A percentile compares a stretch with the other conserved stretches of the same genome.
Evolutionary conservation across 2,113 vertebrate genomes (phyloP).

Genomic region (Mola mola): DNA sequence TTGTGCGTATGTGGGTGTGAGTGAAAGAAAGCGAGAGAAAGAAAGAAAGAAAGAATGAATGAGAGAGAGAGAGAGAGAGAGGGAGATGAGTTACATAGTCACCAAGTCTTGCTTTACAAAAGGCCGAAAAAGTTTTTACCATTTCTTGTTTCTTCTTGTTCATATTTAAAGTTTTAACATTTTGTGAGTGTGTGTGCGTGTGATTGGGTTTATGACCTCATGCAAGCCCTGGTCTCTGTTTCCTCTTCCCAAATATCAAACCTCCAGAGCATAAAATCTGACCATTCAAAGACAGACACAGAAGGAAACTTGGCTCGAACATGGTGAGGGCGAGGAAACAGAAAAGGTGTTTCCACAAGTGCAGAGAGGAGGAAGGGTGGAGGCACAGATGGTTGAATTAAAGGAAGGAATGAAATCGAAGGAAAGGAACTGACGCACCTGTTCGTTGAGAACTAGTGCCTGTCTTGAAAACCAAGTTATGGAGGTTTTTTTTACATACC

Average conservation of each 20-base stretch:
- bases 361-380: conserved; percentile 7
- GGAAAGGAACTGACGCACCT: conserved; percentile 56
- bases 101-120: neutral
- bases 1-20: conserved; percentile 12
- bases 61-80: neutral
- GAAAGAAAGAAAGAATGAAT: neutral
- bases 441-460: conserved; percentile 10
- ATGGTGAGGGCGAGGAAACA: neutral
- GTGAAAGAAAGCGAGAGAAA: neutral
- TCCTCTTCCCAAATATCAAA: conserved; percentile 28
- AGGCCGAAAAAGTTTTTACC: neutral
- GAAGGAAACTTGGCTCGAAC: neutral
- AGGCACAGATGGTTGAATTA: conserved; percentile 40
- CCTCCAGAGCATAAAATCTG: conserved; percentile 23
- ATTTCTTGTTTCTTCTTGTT: neutral
- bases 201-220: neutral
- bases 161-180: neutral
- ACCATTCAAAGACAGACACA: conserved; percentile 20
- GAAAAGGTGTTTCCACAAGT: conserved; percentile 15
- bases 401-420: conserved; percentile 52
- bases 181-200: conserved; percentile 9
- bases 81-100: neutral
- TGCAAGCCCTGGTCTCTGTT: conserved; percentile 6
- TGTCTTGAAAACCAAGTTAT: neutral
- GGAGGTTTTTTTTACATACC: too few species aligned